Evolutionary conservation across 2,797 vertebrate species (phyloP).

Genomic region (Oreochromis mossambicus): DNA sequence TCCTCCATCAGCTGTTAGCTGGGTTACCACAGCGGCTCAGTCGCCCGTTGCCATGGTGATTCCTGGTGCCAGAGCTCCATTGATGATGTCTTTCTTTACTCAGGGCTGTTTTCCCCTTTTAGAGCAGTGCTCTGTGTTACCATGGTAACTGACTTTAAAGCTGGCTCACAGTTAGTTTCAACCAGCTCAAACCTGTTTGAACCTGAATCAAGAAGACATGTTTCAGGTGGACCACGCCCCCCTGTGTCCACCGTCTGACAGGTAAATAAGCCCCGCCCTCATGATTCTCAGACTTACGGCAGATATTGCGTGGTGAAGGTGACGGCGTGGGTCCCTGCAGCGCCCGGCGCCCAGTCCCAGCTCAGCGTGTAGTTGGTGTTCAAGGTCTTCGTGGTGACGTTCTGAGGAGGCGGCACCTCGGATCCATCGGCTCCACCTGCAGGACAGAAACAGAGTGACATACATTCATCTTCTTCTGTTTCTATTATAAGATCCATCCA

Average conservation of each 20-base stretch:
- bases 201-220: not conserved
- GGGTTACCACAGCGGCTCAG: not conserved
- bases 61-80: not conserved
- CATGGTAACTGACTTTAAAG: not conserved
- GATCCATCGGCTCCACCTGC: not conserved
- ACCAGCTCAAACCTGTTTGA: not conserved
- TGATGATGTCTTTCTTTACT: not conserved
- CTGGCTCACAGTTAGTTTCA: not conserved
- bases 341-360: not conserved
- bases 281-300: not conserved
- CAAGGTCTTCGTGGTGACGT: not conserved
- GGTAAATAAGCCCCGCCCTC: not conserved
- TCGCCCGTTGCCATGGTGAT: not conserved
- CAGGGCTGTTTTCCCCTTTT: not conserved
- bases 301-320: not conserved
- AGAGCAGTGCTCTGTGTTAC: not conserved
- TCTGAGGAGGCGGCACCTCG: not conserved
- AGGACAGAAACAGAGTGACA: not conserved
- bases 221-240: not conserved
- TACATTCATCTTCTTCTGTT: not conserved
- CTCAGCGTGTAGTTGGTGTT: not conserved
- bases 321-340: not conserved
- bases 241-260: rapidly evolving
- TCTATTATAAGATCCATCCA: not conserved
- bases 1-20: not conserved